A percentile compares a stretch with the other conserved stretches of the same genome.
These are phyloP conservation scores for Pempheris klunzingeri DNA, from an alignment of 2,797 vertebrate genomes.

Conservation along the genomic window DNA sequence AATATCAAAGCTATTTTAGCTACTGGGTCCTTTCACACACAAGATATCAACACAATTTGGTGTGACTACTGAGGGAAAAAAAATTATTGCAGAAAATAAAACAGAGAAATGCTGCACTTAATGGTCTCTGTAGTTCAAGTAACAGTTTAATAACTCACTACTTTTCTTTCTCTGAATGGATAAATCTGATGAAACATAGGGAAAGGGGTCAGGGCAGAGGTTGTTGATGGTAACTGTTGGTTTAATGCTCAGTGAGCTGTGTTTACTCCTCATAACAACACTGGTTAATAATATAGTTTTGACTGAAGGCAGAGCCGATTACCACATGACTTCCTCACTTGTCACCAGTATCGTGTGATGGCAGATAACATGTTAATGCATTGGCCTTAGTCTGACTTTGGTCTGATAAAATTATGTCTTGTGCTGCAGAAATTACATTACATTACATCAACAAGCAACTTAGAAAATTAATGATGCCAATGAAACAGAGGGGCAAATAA, in stretches of 20 bases:
- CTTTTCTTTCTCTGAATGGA: slow-evolving; percentile 19
- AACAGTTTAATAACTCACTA: not conserved
- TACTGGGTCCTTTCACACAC: slow-evolving; percentile 9
- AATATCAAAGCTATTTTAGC: slow-evolving; percentile 30
- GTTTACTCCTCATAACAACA: slow-evolving; percentile 85
- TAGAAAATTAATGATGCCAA: slow-evolving; percentile 86
- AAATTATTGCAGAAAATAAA: not conserved
- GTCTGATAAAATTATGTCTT: slow-evolving; percentile 92
- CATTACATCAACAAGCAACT: slow-evolving; percentile 84
- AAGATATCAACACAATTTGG: slow-evolving; percentile 30
- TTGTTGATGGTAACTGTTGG: slow-evolving; percentile 63
- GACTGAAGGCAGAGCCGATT: slow-evolving; percentile 93
- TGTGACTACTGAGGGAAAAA: slow-evolving; percentile 7
- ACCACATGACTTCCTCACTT: slow-evolving; percentile 85
- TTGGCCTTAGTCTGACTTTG: slow-evolving; percentile 92
- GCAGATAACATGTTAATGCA: slow-evolving; percentile 90
- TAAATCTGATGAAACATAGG: slow-evolving; percentile 30
- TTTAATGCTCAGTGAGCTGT: slow-evolving; percentile 66
- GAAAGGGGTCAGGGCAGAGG: slow-evolving; percentile 53
- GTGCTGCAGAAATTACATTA: slow-evolving; percentile 91
- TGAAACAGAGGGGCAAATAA: slow-evolving; percentile 29
- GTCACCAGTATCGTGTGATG: slow-evolving; percentile 89
- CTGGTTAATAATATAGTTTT: slow-evolving; percentile 93
- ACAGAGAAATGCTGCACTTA: not conserved
- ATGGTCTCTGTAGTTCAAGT: slow-evolving; percentile 17